Evolutionary conservation across 1,140 invertebrate species (phyloP).

Genomic region (Drosophila virilis): DNA sequence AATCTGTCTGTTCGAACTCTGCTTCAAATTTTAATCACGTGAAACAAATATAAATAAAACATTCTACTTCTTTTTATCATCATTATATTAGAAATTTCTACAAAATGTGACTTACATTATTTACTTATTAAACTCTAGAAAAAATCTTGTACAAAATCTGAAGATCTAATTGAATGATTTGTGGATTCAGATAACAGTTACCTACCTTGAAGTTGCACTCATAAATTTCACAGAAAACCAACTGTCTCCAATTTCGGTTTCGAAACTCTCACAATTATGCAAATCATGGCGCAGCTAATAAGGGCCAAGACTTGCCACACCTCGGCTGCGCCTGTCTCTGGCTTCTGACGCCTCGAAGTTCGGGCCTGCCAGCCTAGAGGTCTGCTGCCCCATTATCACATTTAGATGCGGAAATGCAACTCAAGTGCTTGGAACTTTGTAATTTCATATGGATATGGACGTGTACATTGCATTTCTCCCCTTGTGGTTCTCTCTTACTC

Average conservation of each 20-base stretch:
- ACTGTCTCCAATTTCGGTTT: slow-evolving; percentile 34
- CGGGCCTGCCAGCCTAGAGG: neutral
- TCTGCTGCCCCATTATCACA: slow-evolving; percentile 37
- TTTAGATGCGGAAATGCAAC: slow-evolving; percentile 57
- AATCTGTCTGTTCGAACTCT: no score
- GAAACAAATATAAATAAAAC: no score
- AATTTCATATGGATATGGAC: slow-evolving; percentile 61
- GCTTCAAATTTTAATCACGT: no score
- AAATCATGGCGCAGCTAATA: slow-evolving; percentile 41
- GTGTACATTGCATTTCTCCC: slow-evolving; percentile 50
- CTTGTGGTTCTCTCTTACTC: slow-evolving; percentile 35
- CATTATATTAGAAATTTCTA: no score
- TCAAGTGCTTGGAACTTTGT: slow-evolving; percentile 64
- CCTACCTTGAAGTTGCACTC: neutral
- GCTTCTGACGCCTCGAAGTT: slow-evolving; percentile 36
- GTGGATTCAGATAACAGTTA: neutral
- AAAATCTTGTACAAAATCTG: neutral
- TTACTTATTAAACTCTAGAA: no score
- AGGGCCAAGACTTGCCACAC: slow-evolving; percentile 24
- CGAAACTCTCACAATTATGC: slow-evolving; percentile 36
- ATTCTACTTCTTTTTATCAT: no score
- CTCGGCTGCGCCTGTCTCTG: slow-evolving; percentile 16
- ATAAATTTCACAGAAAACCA: slow-evolving; percentile 26
- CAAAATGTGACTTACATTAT: no score
- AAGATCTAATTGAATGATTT: slow-evolving; percentile 21